phyloP scores from a whole-genome alignment of 2,888 invertebrate genomes.

The Venustoraphidia nigricollis region DNA sequence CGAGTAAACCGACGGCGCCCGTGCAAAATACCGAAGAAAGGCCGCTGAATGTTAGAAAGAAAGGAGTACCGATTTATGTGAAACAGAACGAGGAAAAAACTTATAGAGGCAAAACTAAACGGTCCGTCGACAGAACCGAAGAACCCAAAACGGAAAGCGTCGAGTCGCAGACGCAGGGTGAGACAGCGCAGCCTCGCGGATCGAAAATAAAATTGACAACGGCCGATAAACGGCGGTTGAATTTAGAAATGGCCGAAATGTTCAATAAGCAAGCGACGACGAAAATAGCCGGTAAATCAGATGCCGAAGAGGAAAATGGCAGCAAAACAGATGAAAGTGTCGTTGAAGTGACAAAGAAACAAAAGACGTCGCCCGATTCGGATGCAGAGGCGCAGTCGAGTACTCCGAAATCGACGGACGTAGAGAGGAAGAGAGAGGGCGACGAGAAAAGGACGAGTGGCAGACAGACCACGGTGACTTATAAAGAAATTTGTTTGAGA shows the following conservation, averaged over 20 bases:
- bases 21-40: slow-evolving; percentile 1
- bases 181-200: slow-evolving; percentile 27
- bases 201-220: slow-evolving; percentile 21
- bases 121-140: slow-evolving; percentile 13
- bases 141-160: slow-evolving; percentile 8
- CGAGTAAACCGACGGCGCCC: neutral
- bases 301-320: slow-evolving; percentile 10
- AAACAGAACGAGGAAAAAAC: slow-evolving; percentile 7
- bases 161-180: slow-evolving; percentile 15
- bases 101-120: slow-evolving; percentile 12
- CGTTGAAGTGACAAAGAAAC: slow-evolving; percentile 17
- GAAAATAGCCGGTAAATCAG: slow-evolving; percentile 1
- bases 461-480: slow-evolving; percentile 1
- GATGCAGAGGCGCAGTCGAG: slow-evolving; percentile 6
- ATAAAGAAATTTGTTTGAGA: slow-evolving; percentile 37
- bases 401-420: slow-evolving; percentile 7
- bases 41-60: neutral
- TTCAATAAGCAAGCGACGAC: slow-evolving; percentile 7
- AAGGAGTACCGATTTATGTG: slow-evolving; percentile 5
- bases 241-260: slow-evolving; percentile 17
- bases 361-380: slow-evolving; percentile 17
- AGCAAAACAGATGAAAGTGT: slow-evolving; percentile 15
- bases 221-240: slow-evolving; percentile 5
- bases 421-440: neutral
- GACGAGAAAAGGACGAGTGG: slow-evolving; percentile 1